Evolutionary conservation across 2,113 vertebrate species (phyloP), one percentile per base, ranked within the genome.

Genomic region (Cryptomyrus ogoouensis): DNA sequence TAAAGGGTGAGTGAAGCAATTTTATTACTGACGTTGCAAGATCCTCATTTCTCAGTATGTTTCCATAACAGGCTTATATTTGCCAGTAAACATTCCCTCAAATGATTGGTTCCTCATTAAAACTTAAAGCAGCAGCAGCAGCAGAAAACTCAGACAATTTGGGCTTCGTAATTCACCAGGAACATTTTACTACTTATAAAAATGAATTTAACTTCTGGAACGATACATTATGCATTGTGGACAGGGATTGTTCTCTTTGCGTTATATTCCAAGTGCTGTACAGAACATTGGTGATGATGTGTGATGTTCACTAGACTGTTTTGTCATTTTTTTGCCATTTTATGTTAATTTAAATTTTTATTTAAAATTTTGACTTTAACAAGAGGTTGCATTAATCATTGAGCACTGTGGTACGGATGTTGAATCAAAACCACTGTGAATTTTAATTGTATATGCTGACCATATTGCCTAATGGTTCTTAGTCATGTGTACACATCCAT

Each of bases 401-500:
- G 50, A 39, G 13, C 10, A 15, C 10, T n/a, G 27, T 35, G 56
- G 83, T 90, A 90, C 46, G 31, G 49, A 87, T 66, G 56, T 62
- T 83, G 53, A 50, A 66, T 49, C 46, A 27, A 5, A 50, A 74
- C 27, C 89, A 88, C 84, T 90, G 84, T 90, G 89, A 90, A 50
- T 46, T 62, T 52, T 27, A 21, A 90, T 87, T 35, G 35, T 47
- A 31, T 87, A 77, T 90, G 47, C 50, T 89, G 70, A 42, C 27
- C 35, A 70, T 35, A 42, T 24, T 52, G 80, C 77, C 80, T 89
- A 47, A 83, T 35, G 13, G 70, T 56, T 53, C 7, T 52, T 31
- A 86, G n/a, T 21, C 44, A 42, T 80, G 83, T 90, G 42, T 84
- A 27, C 47, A 27, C 66, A 27, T 31, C 35, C 31, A 56, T 77